A percentile compares a stretch with the other conserved stretches of the same genome.
Evolutionary conservation across 2,113 vertebrate genomes (phyloP).

Genomic region (Salvelinus sp.): DNA sequence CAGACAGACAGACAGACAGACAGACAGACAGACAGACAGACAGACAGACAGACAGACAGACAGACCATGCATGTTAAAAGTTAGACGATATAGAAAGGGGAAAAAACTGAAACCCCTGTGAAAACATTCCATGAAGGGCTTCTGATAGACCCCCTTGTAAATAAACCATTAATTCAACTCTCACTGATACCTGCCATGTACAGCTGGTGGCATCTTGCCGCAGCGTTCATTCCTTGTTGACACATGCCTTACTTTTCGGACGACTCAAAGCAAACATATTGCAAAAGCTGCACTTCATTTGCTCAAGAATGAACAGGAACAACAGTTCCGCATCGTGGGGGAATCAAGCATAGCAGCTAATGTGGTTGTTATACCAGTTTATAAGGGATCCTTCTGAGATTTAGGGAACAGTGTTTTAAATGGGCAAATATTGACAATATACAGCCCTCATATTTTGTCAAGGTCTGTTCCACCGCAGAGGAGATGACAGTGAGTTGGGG

Average conservation of each 20-base stretch:
- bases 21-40: too few relatives aligned
- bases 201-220: conserved; percentile 70
- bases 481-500: background rate
- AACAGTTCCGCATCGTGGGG: conserved; percentile 16
- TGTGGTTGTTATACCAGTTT: conserved; percentile 34
- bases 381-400: conserved; percentile 43
- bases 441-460: background rate
- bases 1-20: too few relatives aligned
- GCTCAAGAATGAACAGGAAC: conserved; percentile 56
- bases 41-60: too few relatives aligned
- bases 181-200: conserved; percentile 66
- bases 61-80: background rate
- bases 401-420: conserved; percentile 26
- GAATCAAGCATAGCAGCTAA: conserved; percentile 63
- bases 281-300: conserved; percentile 63
- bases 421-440: conserved; percentile 26
- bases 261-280: conserved; percentile 64
- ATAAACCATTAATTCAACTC: conserved; percentile 67
- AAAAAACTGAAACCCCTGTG: conserved; percentile 6
- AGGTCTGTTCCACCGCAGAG: background rate
- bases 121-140: conserved; percentile 41
- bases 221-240: conserved; percentile 66
- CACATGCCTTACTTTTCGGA: conserved; percentile 68
- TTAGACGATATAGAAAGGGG: background rate
- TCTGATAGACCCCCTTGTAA: conserved; percentile 56